These are phyloP conservation scores for Dendrophyllia cribrosa DNA, from an alignment of 64 coral and sea anemone species.

Conservation along the genomic window DNA sequence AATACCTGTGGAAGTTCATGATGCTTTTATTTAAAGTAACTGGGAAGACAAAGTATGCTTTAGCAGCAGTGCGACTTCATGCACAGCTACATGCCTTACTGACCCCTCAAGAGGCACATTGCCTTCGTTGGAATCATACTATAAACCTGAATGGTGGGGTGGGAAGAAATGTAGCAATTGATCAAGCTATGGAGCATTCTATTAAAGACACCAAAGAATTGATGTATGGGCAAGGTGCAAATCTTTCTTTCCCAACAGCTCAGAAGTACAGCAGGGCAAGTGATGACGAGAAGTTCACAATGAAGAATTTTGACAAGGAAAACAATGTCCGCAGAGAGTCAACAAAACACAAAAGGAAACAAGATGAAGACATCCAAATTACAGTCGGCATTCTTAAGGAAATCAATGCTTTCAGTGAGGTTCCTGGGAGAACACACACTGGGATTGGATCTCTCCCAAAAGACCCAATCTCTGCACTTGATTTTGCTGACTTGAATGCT, in stretches of 20 bases:
- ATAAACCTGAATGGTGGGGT: slow-evolving; percentile 29
- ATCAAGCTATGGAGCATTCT: slow-evolving; percentile 35
- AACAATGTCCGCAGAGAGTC: background rate
- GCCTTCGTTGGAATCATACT: slow-evolving; percentile 57
- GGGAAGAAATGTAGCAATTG: slow-evolving; percentile 39
- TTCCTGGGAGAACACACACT: background rate
- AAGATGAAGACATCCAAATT: background rate
- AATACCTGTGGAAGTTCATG: slow-evolving; percentile 60
- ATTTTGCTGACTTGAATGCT: background rate
- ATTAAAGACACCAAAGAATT: slow-evolving; percentile 30
- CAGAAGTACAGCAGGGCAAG: slow-evolving; percentile 9
- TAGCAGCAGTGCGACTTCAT: slow-evolving; percentile 35
- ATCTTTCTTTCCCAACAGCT: background rate
- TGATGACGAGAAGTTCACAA: background rate
- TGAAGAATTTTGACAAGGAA: slow-evolving; percentile 19
- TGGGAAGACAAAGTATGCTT: slow-evolving; percentile 71
- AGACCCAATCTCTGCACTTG: slow-evolving; percentile 8
- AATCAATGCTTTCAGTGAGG: background rate
- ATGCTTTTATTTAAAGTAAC: slow-evolving; percentile 53
- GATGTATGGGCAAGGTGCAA: slow-evolving; percentile 28
- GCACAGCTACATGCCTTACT: slow-evolving; percentile 50
- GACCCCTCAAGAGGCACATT: slow-evolving; percentile 51
- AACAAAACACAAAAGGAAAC: background rate
- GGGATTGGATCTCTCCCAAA: slow-evolving; percentile 12
- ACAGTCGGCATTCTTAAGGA: background rate